Base-by-base conservation (phyloP, 2,888 invertebrate species). In the Anagyrus pseudococci region DNA sequence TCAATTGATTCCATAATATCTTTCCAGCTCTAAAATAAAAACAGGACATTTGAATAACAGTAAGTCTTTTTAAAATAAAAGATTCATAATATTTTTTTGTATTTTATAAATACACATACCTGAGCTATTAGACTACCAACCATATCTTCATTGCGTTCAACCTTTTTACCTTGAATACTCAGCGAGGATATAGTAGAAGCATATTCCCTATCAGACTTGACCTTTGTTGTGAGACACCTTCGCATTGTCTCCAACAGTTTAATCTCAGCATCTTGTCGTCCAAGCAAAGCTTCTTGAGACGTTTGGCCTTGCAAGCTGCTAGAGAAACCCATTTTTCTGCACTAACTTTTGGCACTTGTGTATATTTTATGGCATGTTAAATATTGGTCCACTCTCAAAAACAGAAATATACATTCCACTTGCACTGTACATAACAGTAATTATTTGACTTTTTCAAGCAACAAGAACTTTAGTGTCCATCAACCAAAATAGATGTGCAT, bases 151-250 rank as follows among this genome's bases (percentile, higher is more conserved):
- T 85, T 85, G 68, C 89, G 85, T 82, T 94, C 93, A 79, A 92
- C 88, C 83, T 94, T 94, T 78, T 92, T 87, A 49, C 93, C 93
- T 79, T 93, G 92, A 56, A 87, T 84, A 44, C 92, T 91, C 23
- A 93, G 89, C n/a, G 90, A 87, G 60, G 88, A 87, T 59, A 97
- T 86, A 13, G 92, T 91, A 40, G 90, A 84, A 1, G 96, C 93
- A 81, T 97, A 97, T 76, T 97, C 96, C 70, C 92, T 86, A 81
- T 97, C 97, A 76, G 92, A 92, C 82, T 95, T 94, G 79, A 95
- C 90, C 83, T 96, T 93, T 70, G 90, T 88, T 70, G 89, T 86
- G 61, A 97, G 86, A 74, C 94, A 94, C 67, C 94, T 85, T 76
- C 92, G 91, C 89, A 97, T 94, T 68, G 90, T 90, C 78, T 97